Evolutionary conservation across 2,888 invertebrate genomes (phyloP).

Genomic region (Vandiemenella viatica): DNA sequence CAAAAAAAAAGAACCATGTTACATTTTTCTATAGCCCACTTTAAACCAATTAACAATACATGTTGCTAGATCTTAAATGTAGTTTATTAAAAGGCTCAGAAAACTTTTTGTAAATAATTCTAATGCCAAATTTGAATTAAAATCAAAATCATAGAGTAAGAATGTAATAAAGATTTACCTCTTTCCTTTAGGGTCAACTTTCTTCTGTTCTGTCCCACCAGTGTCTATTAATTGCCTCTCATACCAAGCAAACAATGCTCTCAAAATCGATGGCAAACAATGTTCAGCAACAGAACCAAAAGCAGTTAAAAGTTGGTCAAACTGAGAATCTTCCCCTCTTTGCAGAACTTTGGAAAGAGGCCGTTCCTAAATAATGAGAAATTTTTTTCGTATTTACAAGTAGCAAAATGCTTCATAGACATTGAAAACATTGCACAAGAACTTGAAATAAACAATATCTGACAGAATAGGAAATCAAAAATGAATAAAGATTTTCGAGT

Average conservation of each 20-base stretch:
- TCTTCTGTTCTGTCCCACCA: slow-evolving; percentile 40
- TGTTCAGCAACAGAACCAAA: slow-evolving; percentile 94
- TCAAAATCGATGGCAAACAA: slow-evolving; percentile 84
- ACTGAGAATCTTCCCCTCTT: slow-evolving; percentile 86
- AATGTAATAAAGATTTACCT: slow-evolving; percentile 24
- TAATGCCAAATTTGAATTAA: too few species aligned
- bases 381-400: background rate
- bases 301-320: slow-evolving; percentile 84
- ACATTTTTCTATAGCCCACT: too few species aligned
- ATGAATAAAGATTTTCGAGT: too few species aligned
- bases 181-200: slow-evolving; percentile 45
- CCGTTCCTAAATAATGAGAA: slow-evolving; percentile 42
- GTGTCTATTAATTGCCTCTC: slow-evolving; percentile 66
- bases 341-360: slow-evolving; percentile 89
- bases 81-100: too few species aligned
- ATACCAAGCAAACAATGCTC: slow-evolving; percentile 90
- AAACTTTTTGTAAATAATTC: too few species aligned
- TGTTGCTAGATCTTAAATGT: too few species aligned
- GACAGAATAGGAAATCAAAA: too few species aligned
- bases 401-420: background rate
- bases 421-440: background rate
- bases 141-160: too few species aligned
- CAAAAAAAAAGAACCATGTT: too few species aligned
- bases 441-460: too few species aligned
- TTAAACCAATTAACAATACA: too few species aligned